Base-by-base conservation (phyloP, 2,797 vertebrate species). In the Melanotaenia pygmaea region DNA sequence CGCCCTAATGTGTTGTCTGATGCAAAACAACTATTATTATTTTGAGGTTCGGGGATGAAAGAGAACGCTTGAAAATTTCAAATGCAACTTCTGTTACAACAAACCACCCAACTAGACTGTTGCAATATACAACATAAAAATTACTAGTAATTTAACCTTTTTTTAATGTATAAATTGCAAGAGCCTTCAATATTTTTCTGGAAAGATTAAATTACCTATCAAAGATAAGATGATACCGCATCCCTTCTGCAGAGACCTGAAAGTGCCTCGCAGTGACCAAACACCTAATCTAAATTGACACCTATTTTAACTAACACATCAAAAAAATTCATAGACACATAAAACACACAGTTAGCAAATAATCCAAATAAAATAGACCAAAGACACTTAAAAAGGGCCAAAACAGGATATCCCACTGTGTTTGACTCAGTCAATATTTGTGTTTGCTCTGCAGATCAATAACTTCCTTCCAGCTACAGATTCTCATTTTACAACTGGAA, bases 381-480 rank as follows among this genome's bases (percentile, higher is more conserved):
- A 38, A 62, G 22, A 53, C 24, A 34, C 3, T 12, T 54, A 26
- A 53, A 47, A 28, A 62, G 45, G 43, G 18, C 35, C 22, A 70
- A 60, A 74, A 80, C 26, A 79, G 66, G 45, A 59, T 35, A 67
- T 38, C 50, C 38, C 34, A 76, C 65, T 77, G 63, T 71, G 64
- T 67, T 83, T 67, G 72, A 81, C 61, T 62, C 24, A 69, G 57
- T 78, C 64, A 43, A 74, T 89, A 70, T 18, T 35, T n/a, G 30
- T 66, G 80, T 88, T 88, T 88, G 77, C 61, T 77, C 59, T 70
- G 18, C 50, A 72, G 60, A 86, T 86, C 80, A 89, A 77, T 85
- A 58, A 62, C n/a, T 34, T 62, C 67, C 60, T 67, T 11, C 37
- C 28, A 37, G 51, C 28, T 24, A 51, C 40, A 62, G 54, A 70